Conservation (phyloP, 2,888 invertebrate genomes). For the Megamerina dolium region DNA sequence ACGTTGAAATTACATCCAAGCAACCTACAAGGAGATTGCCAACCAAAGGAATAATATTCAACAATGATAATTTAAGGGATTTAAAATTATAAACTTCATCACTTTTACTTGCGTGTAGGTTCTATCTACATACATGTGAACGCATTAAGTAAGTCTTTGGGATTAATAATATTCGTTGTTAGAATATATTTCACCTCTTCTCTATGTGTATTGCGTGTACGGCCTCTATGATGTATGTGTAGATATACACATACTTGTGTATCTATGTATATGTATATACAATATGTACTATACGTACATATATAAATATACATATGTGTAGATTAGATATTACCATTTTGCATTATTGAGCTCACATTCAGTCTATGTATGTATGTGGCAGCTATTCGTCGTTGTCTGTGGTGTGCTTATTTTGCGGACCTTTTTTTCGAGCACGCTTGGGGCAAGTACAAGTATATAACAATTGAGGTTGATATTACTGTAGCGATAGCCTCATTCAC, state of each 20-base stretch:
- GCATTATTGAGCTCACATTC: no score
- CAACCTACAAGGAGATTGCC: no score
- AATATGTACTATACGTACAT: neutral
- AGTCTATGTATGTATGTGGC: no score
- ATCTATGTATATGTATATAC: no score
- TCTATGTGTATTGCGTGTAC: neutral
- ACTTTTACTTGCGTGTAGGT: neutral
- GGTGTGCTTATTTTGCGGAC: no score
- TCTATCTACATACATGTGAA: neutral
- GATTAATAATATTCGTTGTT: neutral
- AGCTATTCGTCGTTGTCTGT: no score
- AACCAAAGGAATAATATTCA: neutral
- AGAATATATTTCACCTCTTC: neutral
- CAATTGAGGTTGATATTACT: no score
- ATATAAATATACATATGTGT: neutral
- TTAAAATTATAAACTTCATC: conserved; percentile 5
- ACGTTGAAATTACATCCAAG: neutral
- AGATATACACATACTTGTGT: neutral
- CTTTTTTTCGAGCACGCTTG: no score
- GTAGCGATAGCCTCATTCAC: no score
- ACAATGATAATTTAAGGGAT: conserved; percentile 2
- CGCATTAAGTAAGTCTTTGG: neutral
- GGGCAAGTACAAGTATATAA: no score
- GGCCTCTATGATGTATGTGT: neutral
- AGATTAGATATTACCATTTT: neutral